Evolutionary conservation across 2,797 vertebrate species (phyloP).

Genomic region (Sebastes dallii): DNA sequence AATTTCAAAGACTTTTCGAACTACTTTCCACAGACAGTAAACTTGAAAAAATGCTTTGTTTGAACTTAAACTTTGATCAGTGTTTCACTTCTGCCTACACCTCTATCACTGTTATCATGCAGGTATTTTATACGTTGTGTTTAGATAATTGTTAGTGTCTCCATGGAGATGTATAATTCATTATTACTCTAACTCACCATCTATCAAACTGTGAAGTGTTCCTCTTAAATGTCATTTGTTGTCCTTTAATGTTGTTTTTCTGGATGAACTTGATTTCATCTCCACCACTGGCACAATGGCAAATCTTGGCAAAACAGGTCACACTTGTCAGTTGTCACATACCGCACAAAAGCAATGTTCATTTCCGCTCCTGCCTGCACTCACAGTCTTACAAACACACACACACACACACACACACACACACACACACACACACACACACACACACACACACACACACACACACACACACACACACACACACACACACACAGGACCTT

Average conservation of each 20-base stretch:
- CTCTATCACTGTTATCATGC: not conserved
- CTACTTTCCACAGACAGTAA: not conserved
- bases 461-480: not conserved
- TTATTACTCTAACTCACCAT: not conserved
- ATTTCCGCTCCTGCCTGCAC: not conserved
- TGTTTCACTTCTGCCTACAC: not conserved
- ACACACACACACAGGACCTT: conserved; percentile 64
- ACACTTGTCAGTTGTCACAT: not conserved
- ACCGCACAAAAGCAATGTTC: not conserved
- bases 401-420: not conserved
- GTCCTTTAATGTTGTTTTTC: not conserved
- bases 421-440: not conserved
- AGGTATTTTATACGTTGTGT: not conserved
- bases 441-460: conserved; percentile 1
- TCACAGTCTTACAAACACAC: not conserved
- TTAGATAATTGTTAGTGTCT: not conserved
- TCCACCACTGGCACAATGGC: not conserved
- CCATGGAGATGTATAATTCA: not conserved
- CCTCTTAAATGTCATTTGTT: not conserved
- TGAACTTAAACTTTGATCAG: not conserved
- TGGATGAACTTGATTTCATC: conserved; percentile 6
- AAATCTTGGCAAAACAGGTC: conserved; percentile 2
- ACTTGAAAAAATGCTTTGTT: not conserved
- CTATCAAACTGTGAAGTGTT: not conserved
- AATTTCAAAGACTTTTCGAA: not conserved